Evolutionary conservation across 2,113 vertebrate genomes (phyloP).

Genomic region (Anolis sagrei): DNA sequence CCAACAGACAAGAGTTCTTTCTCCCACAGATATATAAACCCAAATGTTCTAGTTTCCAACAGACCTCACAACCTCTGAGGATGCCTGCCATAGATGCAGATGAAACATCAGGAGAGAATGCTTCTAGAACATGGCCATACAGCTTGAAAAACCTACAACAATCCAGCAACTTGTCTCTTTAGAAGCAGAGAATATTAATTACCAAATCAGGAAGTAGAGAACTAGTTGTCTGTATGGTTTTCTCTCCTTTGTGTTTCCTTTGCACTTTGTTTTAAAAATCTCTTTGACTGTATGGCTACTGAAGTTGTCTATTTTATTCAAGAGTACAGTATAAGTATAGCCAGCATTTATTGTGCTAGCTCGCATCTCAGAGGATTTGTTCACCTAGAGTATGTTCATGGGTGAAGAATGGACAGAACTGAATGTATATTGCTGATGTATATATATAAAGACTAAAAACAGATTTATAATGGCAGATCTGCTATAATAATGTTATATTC

Average conservation of each 20-base stretch:
- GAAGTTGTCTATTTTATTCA: constrained; percentile 36
- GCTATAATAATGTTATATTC: constrained; percentile 36
- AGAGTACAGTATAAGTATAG: constrained; percentile 55
- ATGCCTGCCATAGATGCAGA: no score
- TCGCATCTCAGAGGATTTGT: constrained; percentile 64
- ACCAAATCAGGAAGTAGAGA: neutral
- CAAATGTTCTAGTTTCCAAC: no score
- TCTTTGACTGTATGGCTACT: constrained; percentile 19
- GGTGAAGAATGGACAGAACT: neutral
- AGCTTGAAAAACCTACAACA: no score
- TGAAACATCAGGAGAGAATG: no score
- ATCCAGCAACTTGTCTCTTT: neutral
- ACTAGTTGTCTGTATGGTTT: neutral
- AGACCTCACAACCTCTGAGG: no score
- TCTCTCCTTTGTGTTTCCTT: constrained; percentile 31
- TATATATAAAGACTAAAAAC: constrained; percentile 43
- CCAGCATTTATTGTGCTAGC: constrained; percentile 64
- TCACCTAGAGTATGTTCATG: constrained; percentile 40
- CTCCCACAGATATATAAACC: no score
- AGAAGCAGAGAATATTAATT: neutral
- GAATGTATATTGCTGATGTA: constrained; percentile 32
- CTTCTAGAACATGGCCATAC: no score
- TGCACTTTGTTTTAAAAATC: constrained; percentile 41
- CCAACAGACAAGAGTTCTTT: no score
- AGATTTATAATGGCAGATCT: constrained; percentile 45